Conservation (phyloP, 2,797 vertebrate species). For the Oreonectes daqikongensis region DNA sequence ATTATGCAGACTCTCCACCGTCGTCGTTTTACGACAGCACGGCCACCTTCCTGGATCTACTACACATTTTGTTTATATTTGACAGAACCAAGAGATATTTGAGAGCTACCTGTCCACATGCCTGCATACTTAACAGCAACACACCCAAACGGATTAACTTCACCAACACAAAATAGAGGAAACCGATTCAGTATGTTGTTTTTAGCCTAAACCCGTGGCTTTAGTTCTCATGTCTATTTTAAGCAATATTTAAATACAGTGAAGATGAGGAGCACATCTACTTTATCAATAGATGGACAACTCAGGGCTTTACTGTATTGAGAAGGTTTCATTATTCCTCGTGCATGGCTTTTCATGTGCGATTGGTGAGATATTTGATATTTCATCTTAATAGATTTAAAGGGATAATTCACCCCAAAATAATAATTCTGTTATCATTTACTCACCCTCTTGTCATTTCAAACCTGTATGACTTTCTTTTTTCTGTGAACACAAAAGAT, state of each 20-base stretch:
- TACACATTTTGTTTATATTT: constrained; percentile 13
- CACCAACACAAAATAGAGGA: neutral
- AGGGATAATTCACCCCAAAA: neutral
- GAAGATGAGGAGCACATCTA: neutral
- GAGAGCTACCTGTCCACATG: constrained; percentile 9
- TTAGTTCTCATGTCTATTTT: neutral
- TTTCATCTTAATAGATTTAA: neutral
- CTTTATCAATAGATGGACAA: neutral
- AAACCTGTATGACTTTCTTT: too few relatives aligned
- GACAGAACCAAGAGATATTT: constrained; percentile 5
- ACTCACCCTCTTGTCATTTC: too few relatives aligned
- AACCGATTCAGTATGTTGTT: constrained; percentile 7
- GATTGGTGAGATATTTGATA: neutral
- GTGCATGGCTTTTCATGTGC: neutral
- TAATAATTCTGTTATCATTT: too few relatives aligned
- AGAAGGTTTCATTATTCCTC: neutral
- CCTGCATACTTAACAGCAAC: constrained; percentile 10
- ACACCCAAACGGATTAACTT: constrained; percentile 19
- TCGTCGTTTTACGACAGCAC: neutral
- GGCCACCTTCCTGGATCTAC: neutral
- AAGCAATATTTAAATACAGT: neutral
- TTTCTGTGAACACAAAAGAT: too few relatives aligned
- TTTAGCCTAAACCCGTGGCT: constrained; percentile 5
- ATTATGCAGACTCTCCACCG: neutral
- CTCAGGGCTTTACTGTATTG: neutral